These are phyloP conservation scores for Mustela nigripes DNA, from an alignment of 2,113 vertebrate species.

Conservation along the genomic window DNA sequence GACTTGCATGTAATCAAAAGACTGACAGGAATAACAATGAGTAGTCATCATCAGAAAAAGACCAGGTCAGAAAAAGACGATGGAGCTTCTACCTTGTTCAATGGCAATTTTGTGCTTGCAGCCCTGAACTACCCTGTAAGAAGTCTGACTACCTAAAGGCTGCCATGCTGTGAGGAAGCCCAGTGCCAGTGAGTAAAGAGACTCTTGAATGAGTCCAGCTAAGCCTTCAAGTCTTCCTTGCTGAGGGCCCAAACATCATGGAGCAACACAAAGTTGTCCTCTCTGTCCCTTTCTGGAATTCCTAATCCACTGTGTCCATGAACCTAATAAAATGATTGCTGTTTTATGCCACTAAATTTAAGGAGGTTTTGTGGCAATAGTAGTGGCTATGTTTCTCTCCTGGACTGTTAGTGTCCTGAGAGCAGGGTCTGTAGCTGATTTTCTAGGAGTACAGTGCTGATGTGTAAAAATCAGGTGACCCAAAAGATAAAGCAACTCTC, in stretches of 20 bases:
- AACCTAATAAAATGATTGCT: not conserved
- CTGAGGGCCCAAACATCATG: not conserved
- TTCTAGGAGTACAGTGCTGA: not conserved
- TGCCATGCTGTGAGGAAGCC: not conserved
- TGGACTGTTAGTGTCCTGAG: not conserved
- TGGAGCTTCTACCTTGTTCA: not conserved
- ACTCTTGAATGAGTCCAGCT: not conserved
- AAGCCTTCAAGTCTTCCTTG: not conserved
- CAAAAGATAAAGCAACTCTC: not conserved
- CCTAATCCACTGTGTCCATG: not conserved
- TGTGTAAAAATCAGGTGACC: not conserved
- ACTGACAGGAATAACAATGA: not conserved
- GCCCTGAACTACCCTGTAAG: not conserved
- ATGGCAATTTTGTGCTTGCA: not conserved
- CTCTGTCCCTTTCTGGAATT: not conserved
- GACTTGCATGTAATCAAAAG: not conserved
- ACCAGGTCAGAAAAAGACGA: not conserved
- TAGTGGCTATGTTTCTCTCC: not conserved
- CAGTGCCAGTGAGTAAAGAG: not conserved
- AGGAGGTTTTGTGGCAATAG: not conserved
- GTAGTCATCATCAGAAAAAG: not conserved
- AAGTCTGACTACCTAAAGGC: not conserved
- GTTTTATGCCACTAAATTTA: not conserved
- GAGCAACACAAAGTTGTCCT: not conserved
- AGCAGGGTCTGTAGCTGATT: not conserved